Evolutionary conservation across 2,797 vertebrate species (phyloP), one percentile per base, ranked within the genome.

Genomic region (Notamacropus eugenii): DNA sequence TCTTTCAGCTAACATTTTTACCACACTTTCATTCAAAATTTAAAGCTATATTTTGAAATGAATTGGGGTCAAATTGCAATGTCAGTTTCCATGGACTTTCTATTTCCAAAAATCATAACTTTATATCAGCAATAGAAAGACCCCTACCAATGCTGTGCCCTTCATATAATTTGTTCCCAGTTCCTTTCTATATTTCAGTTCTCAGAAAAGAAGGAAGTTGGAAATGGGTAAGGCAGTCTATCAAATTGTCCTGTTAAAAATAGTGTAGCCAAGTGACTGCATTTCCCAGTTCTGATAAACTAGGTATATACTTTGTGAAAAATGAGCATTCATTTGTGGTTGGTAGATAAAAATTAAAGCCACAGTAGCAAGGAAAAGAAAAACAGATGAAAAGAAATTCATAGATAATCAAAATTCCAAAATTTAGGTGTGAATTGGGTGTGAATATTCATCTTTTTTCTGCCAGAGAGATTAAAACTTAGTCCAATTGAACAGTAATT

Each of bases 81-180:
- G 55, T 57, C 28, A 56, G 1, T 67, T 95, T 94, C 90, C 93
- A 90, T 91, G 5, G 9, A 55, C 34, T 95, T 96, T 92, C n/a
- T 97, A 16, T 95, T 93, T 96, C 94, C 34, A 95, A 94, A 94
- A 96, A 52, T 90, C n/a, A 4, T 92, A 96, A 93, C 50, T 95
- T 95, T 27, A 50, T 94, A 56, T 94, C 12, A 93, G 58, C 13
- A 90, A 92, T 91, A 95, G 58, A 54, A 93, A 67, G 59, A 62
- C 62, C 8, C 22, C 2, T 94, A 9, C 94, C 54, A 93, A 55
- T 4, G 93, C 6, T 95, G 6, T 19, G 31, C 5, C 55, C 24
- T 58, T 92, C 92, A 93, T 58, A 92, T 95, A 95, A 94, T 95
- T 96, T 93, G 90, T 95, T 91, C 54, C 34, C 13, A 57, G 95